Conservation (phyloP, 2,888 invertebrate genomes). For the Reticulitermes lucifugus region DNA sequence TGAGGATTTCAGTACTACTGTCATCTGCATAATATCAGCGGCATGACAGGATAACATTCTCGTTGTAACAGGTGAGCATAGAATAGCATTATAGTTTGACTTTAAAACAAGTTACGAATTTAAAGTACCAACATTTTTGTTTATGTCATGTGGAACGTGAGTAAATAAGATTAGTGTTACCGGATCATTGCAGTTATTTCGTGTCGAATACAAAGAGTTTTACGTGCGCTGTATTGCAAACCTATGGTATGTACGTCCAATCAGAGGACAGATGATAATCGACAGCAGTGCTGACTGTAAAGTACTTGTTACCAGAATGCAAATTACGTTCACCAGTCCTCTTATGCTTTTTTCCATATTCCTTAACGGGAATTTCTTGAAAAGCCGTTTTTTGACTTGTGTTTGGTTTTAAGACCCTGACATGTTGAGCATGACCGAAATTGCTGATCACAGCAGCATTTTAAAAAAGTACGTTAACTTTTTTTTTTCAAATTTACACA, state of each 20-base stretch:
- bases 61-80: slow-evolving; percentile 13
- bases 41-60: slow-evolving; percentile 18
- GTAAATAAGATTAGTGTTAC: neutral
- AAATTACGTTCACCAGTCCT: neutral
- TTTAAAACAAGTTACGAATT: neutral
- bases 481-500: no score
- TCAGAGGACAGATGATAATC: neutral
- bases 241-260: neutral
- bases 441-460: no score
- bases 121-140: neutral
- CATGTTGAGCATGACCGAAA: no score
- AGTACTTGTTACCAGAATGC: neutral
- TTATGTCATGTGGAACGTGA: neutral
- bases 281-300: neutral
- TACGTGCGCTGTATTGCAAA: neutral
- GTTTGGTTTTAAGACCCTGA: no score
- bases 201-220: neutral
- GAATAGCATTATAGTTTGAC: neutral
- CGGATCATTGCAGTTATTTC: neutral
- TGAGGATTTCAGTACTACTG: neutral
- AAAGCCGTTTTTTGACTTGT: no score
- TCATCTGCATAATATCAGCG: neutral
- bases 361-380: no score
- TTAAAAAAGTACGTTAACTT: no score
- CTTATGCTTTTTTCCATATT: neutral